Base-by-base conservation (phyloP, 2,797 vertebrate species). In the Danio kyathit region DNA sequence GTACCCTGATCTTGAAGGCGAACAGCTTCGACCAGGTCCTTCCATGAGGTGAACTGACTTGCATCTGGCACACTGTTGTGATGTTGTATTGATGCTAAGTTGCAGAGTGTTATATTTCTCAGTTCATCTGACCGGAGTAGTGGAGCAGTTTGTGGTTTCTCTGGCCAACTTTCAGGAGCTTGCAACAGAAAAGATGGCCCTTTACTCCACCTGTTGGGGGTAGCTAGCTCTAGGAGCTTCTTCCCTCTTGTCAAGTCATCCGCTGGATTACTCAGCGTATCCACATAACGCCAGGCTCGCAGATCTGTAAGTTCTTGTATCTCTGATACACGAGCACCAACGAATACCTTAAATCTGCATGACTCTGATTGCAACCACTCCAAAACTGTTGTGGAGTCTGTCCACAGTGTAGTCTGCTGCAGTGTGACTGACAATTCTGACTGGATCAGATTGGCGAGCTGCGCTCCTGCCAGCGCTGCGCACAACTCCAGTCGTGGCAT, bases 391-490 rank as follows among this genome's bases (percentile, higher is more conserved):
- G 57, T 29, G 7, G 74, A 82, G 21, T 78, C 49, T 2, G 57
- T 70, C 65, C 49, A 71, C 3, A 54, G 46, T 11, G n/a, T 16
- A 1, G 41, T 59, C 5, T 40, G 9, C 9, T n/a, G 1, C 38
- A 77, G 46, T 13, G 17, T 11, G 64, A 5, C 5, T 73, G 52
- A n/a, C 54, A 82, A 48, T 21, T 82, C 41, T 7, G 12, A 21
- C 9, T 71, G 64, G 10, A 82, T 46, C 3, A 64, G 2, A 7
- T 44, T 52, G 6, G 14, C 21, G 2, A 82, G 38, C 16, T 82
- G 74, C 7, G 74, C 74, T 6, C 74, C 65, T 5, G 56, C 76
- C 21, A 82, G 16, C 1, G 51, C 49, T 7, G 63, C 75, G 19
- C 75, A 66, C 12, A 77, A 66, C 49, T 16, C 61, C 14, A 12